Percentiles rank a stretch among this genome's conserved stretches.
phyloP scores from a whole-genome alignment of 2,797 vertebrate genomes.

The Cichlasoma orientale region DNA sequence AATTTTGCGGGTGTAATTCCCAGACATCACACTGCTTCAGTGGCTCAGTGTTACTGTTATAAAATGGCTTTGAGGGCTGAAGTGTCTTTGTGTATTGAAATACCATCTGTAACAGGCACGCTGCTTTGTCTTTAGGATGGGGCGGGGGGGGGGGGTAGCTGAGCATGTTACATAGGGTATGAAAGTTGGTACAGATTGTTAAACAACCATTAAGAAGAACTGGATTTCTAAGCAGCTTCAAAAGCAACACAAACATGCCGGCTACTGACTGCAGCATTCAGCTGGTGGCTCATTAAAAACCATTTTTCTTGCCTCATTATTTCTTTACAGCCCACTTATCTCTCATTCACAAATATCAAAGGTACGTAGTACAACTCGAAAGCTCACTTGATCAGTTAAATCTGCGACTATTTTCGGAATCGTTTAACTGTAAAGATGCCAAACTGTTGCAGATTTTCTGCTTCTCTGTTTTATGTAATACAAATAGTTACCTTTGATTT shows the following conservation, averaged over 20 bases:
- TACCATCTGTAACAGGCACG: constrained; percentile 1
- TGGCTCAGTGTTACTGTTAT: constrained; percentile 18
- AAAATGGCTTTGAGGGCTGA: constrained; percentile 17
- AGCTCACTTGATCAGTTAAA: not conserved
- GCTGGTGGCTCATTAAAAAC: constrained; percentile 8
- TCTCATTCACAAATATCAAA: not conserved
- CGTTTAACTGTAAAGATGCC: not conserved
- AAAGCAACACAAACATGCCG: not conserved
- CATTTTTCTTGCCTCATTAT: constrained; percentile 4
- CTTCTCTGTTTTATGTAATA: not conserved
- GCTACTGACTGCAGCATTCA: not conserved
- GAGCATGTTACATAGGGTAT: constrained; percentile 14
- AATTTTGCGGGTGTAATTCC: constrained; percentile 38
- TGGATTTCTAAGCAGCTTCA: constrained; percentile 16
- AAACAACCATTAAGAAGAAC: not conserved
- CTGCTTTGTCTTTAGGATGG: not conserved
- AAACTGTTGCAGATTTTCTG: not conserved
- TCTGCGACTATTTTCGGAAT: not conserved
- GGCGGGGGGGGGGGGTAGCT: not conserved
- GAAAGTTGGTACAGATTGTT: constrained; percentile 23
- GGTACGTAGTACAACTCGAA: not conserved
- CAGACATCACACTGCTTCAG: constrained; percentile 11
- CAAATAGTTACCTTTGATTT: not conserved
- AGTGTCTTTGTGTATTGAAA: constrained; percentile 10
- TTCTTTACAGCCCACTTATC: not conserved